Percentiles rank a stretch among this genome's conserved stretches.
These are phyloP conservation scores for Pogonocichla stellata DNA, from an alignment of 2,113 vertebrate genomes.

Conservation along the genomic window DNA sequence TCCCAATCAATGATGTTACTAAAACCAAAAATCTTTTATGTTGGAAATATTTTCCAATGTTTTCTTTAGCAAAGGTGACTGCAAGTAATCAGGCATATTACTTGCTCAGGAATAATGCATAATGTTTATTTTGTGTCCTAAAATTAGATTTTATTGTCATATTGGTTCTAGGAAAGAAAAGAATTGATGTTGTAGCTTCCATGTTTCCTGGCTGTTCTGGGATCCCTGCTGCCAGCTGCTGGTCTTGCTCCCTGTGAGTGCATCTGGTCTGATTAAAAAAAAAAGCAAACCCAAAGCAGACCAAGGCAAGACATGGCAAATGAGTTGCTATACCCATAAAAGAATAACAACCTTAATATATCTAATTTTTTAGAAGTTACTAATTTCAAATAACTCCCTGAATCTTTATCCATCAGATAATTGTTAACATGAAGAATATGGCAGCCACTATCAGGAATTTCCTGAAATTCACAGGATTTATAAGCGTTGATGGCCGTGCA, in stretches of 20 bases:
- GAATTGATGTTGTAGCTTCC: background rate
- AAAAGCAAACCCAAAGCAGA: background rate
- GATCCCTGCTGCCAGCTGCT: background rate
- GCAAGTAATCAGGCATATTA: background rate
- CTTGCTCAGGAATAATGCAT: background rate
- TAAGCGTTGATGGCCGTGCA: background rate
- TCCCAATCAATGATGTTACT: background rate
- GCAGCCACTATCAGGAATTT: background rate
- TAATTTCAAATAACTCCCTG: background rate
- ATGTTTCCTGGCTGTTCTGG: background rate
- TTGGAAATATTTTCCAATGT: background rate
- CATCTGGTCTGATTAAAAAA: background rate
- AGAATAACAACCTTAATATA: background rate
- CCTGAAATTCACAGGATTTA: background rate
- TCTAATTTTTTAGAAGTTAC: background rate
- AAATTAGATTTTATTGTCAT: background rate
- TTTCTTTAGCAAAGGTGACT: background rate
- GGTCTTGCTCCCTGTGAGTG: background rate
- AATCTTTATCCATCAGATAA: background rate
- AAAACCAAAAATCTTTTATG: background rate
- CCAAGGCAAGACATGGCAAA: background rate
- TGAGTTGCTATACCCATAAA: background rate
- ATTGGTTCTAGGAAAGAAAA: background rate
- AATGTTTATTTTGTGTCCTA: background rate
- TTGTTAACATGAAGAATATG: background rate